Evolutionary conservation across 64 coral and sea anemone species (phyloP), one percentile per base, ranked within the genome.

Genomic region (Pocillopora verrucosa): DNA sequence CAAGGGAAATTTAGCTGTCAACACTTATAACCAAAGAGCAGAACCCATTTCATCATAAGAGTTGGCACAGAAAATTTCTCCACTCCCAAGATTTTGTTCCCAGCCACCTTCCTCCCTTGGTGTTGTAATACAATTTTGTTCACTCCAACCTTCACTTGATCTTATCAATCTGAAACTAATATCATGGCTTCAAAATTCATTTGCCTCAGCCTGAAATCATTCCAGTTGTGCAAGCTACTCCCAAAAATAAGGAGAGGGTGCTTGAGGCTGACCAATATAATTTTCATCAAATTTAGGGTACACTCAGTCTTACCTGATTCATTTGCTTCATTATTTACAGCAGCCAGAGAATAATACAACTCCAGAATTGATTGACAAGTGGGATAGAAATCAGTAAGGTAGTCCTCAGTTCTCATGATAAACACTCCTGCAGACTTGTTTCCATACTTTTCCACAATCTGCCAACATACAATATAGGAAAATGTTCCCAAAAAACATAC

Each of bases 291-390:
- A 7, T 16, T 22, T 67, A 67, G 2, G 9, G 22, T 67, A 22
- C 16, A 67, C 16, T 22, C 22, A 5, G 25, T 11, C 22, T 25
- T 70, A 85, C 82, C 82, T 30, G 37, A 72, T 45, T 85, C 82
- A 10, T 85, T 92, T 6, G 60, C 41, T 16, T 93, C 95, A 78
- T 64, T 22, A 73, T 88, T 80, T 9, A 88, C 95, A 76, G 92
- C 92, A 30, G 75, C 82, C 9, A 97, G 83, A 17, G 95, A 97
- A 26, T 88, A 89, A 76, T 93, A 97, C 17, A 97, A 62, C 10
- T 94, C 91, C 65, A 75, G 78, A 38, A 93, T 30, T 36, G 88
- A 25, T 56, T 38, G 74, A 16, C 63, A 57, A 9, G 77, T 83
- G 51, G 88, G 83, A 76, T 93, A 97, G 58, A 97, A 97, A 1